Percentiles rank a stretch among this genome's conserved stretches.
Evolutionary conservation across 2,113 vertebrate genomes (phyloP).

Genomic region (Triplophysa tibetana): DNA sequence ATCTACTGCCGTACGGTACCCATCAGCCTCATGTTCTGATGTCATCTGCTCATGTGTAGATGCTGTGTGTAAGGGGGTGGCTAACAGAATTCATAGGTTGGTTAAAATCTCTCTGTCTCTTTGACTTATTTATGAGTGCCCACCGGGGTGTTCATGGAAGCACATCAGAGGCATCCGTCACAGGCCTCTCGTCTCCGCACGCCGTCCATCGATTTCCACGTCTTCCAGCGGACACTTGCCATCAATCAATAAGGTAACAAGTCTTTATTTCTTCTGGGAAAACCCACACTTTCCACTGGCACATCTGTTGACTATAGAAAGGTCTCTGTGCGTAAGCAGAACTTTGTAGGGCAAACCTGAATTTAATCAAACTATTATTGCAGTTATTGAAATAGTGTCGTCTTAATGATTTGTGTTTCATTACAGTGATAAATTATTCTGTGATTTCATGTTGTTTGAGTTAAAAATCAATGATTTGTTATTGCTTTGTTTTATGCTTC

Average conservation of each 20-base stretch:
- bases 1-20: not conserved
- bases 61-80: not conserved
- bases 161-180: slow-evolving; percentile 64
- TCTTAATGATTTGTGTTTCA: slow-evolving; percentile 13
- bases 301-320: slow-evolving; percentile 36
- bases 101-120: slow-evolving; percentile 40
- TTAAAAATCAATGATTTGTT: not conserved
- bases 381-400: not conserved
- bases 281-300: slow-evolving; percentile 57
- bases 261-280: slow-evolving; percentile 76
- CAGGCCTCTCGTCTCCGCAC: slow-evolving; percentile 59
- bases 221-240: slow-evolving; percentile 63
- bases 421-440: not conserved
- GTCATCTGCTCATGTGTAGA: not conserved
- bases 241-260: slow-evolving; percentile 79
- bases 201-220: slow-evolving; percentile 71
- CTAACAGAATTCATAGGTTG: not conserved
- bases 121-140: slow-evolving; percentile 68
- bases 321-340: not conserved
- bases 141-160: slow-evolving; percentile 63
- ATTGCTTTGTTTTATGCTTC: not conserved
- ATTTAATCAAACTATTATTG: not conserved
- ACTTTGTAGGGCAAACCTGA: not conserved
- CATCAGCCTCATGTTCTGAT: not conserved
- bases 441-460: not conserved